Evolutionary conservation across 2,888 invertebrate genomes (phyloP), one percentile per base, ranked within the genome.

Genomic region (Synergus gifuensis): DNA sequence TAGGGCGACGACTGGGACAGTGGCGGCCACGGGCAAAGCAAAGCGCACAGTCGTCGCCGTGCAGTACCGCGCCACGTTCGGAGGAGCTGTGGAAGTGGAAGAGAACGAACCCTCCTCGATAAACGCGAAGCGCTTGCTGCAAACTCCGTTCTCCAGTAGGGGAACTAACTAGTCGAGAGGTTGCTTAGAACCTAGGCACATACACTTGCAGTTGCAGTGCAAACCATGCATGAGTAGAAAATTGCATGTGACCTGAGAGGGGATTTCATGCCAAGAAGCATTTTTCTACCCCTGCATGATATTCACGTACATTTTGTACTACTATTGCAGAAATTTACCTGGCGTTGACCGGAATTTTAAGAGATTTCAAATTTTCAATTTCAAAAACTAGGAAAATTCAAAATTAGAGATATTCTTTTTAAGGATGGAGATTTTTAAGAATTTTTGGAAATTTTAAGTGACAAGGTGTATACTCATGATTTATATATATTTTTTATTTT

Each of bases 1-100:
- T 91, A 91, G 91, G 91, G 91, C 91, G 91, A 91, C 91, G 91
- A 92, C 92, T 92, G 92, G 91, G 91, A 90, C 91, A 89, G 81
- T 81, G 82, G 90, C 91, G 91, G 90, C 90, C 82, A 90, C 90
- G 90, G 90, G 90, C 91, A 90, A 83, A 82, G 81, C 84, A 80
- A 81, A 88, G 88, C 90, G 90, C 90, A 87, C 88, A 87, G 78
- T 88, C 79, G 78, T 87, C 89, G 87, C 86, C 87, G 87, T 85
- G 87, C 87, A 80, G 81, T 79, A 81, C 81, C 77, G 80, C 81
- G 86, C 86, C 88, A 84, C 86, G 87, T 85, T 87, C 87, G 86
- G 86, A 85, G 85, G 87, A 87, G 86, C 83, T 79, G 85, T 88
- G 88, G 88, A 88, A 88, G 88, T 87, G 86, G 87, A 87, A 86